Percentiles rank a stretch among this genome's conserved stretches.
phyloP scores from a whole-genome alignment of 1,140 invertebrate species.

The Nasonia giraulti region DNA sequence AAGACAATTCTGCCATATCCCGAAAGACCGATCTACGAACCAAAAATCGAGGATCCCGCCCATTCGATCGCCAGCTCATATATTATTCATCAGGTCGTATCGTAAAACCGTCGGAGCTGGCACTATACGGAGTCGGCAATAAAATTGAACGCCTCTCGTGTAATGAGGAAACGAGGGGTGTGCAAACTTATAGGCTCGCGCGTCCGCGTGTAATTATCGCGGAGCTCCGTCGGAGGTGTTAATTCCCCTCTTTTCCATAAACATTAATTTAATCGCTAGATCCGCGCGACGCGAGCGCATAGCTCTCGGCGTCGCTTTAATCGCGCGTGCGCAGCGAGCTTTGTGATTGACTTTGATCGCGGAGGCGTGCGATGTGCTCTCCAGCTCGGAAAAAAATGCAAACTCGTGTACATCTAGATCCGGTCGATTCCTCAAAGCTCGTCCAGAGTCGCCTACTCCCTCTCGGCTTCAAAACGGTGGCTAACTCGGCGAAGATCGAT shows the following conservation, averaged over 20 bases:
- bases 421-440: neutral
- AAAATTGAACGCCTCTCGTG: slow-evolving; percentile 10
- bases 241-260: slow-evolving; percentile 28
- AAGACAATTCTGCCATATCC: neutral
- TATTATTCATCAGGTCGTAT: slow-evolving; percentile 16
- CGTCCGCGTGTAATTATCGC: slow-evolving; percentile 29
- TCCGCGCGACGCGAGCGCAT: neutral
- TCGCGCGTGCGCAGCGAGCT: no score
- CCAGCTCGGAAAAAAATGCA: no score
- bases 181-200: neutral
- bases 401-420: neutral
- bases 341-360: no score
- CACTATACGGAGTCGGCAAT: neutral
- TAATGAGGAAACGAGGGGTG: slow-evolving; percentile 26
- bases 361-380: no score
- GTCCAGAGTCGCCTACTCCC: neutral
- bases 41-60: neutral
- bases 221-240: slow-evolving; percentile 22
- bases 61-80: neutral
- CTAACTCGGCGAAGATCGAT: neutral
- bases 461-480: neutral
- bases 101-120: neutral
- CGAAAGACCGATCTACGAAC: neutral
- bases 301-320: no score
- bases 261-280: slow-evolving; percentile 10